Percentiles rank a stretch among this genome's conserved stretches.
Evolutionary conservation across 2,797 vertebrate genomes (phyloP).

Genomic region (Tenualosa ilisha): DNA sequence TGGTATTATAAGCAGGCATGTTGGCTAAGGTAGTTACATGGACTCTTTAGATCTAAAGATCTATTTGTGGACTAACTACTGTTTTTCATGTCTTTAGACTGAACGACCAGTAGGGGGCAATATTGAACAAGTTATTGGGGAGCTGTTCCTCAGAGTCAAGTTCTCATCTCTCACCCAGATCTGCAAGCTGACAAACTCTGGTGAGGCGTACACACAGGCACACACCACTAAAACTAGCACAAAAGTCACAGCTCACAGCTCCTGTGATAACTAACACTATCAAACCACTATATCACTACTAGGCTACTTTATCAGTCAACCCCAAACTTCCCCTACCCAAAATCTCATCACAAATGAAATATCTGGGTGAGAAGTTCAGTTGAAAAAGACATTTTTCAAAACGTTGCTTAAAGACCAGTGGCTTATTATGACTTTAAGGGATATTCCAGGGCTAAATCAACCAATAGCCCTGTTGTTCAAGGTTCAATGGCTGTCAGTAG

Average conservation of each 20-base stretch:
- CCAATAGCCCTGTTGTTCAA: too few species aligned
- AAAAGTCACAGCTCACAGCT: neutral
- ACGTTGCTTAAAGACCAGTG: too few species aligned
- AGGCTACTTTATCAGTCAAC: neutral
- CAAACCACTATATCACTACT: neutral
- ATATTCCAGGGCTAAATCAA: too few species aligned
- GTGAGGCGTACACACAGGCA: conserved; percentile 40
- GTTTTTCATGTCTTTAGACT: neutral
- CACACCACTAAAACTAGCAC: conserved; percentile 1
- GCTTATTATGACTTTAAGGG: too few species aligned
- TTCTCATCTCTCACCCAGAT: conserved; percentile 54
- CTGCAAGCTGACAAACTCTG: conserved; percentile 40
- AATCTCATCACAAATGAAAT: too few species aligned
- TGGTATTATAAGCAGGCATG: too few species aligned
- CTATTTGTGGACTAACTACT: neutral
- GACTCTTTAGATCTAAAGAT: too few species aligned
- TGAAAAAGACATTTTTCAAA: too few species aligned
- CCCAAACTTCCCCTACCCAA: too few species aligned
- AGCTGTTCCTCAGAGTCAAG: conserved; percentile 66
- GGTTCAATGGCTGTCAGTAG: too few species aligned
- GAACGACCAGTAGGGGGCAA: conserved; percentile 37
- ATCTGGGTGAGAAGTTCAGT: too few species aligned
- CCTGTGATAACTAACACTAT: neutral
- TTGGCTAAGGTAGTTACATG: too few species aligned
- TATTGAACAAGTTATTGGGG: conserved; percentile 50